Conservation (phyloP, 2,113 vertebrate species). For the Cygnus atratus region DNA sequence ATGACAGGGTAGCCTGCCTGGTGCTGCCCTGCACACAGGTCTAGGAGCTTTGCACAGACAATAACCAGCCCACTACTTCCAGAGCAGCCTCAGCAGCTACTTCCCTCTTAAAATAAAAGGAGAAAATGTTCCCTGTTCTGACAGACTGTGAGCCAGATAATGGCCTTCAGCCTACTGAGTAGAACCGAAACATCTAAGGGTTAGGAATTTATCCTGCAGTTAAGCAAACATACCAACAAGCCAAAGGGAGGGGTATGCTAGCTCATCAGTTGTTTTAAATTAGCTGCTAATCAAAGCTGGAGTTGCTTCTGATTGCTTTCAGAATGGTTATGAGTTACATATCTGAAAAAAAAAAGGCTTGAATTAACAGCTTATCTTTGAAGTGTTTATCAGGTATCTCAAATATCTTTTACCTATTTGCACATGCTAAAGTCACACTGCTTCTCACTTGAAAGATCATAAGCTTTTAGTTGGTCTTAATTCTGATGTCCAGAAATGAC, state of each 20-base stretch:
- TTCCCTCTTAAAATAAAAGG: conserved; percentile 41
- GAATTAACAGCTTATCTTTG: background rate
- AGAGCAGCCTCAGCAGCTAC: conserved; percentile 48
- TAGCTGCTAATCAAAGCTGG: background rate
- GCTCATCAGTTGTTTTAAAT: background rate
- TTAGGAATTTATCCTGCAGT: background rate
- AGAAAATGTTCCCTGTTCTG: background rate
- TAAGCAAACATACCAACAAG: conserved; percentile 1
- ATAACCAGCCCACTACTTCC: conserved; percentile 23
- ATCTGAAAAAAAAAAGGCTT: background rate
- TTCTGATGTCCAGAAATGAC: background rate
- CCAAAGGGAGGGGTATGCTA: background rate
- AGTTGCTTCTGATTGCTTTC: background rate
- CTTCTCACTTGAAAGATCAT: background rate
- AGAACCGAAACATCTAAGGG: background rate
- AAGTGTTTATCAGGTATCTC: no score
- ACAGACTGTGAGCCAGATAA: background rate
- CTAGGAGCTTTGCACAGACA: conserved; percentile 26
- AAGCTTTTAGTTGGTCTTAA: background rate
- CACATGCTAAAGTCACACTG: background rate
- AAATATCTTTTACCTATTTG: background rate
- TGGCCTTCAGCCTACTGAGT: background rate
- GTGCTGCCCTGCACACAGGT: conserved; percentile 37
- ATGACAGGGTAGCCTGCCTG: conserved; percentile 60
- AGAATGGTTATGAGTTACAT: background rate